Evolutionary conservation across 2,888 invertebrate species (phyloP).

Genomic region (Lithophane leautieri): DNA sequence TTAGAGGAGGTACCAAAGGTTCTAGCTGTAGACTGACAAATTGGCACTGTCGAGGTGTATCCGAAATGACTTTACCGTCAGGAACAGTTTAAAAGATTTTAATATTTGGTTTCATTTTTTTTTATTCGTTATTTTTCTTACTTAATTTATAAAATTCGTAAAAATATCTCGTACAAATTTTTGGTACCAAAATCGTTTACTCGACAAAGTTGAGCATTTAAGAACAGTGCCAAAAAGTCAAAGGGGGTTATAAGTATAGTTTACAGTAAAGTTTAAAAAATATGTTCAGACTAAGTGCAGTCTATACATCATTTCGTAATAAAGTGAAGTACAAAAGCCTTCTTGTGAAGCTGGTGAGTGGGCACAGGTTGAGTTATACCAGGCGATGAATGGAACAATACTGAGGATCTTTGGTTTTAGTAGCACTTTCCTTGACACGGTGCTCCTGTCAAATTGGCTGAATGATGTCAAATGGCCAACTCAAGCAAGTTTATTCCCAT

Average conservation of each 20-base stretch:
- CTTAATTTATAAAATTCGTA: conserved; percentile 18
- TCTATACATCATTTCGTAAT: conserved; percentile 63
- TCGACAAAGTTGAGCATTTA: conserved; percentile 21
- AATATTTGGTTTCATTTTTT: neutral
- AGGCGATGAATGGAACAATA: conserved; percentile 15
- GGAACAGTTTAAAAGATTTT: conserved; percentile 2
- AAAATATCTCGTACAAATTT: conserved; percentile 19
- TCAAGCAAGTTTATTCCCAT: neutral
- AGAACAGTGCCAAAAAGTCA: conserved; percentile 57
- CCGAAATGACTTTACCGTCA: conserved; percentile 3
- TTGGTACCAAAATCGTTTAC: neutral
- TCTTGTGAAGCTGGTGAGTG: neutral
- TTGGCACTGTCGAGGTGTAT: conserved; percentile 49
- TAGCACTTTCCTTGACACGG: neutral
- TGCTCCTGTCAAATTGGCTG: neutral
- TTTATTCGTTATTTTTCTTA: neutral
- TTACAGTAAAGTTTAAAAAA: conserved; percentile 76
- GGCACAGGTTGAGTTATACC: conserved; percentile 4
- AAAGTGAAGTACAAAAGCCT: conserved; percentile 31
- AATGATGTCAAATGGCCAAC: neutral
- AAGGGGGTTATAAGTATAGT: conserved; percentile 29
- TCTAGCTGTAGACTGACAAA: conserved; percentile 35
- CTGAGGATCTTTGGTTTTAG: conserved; percentile 39
- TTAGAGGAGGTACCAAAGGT: conserved; percentile 23
- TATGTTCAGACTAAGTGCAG: conserved; percentile 74